Evolutionary conservation across 2,113 vertebrate genomes (phyloP).

Genomic region (Daubentonia madagascariensis): DNA sequence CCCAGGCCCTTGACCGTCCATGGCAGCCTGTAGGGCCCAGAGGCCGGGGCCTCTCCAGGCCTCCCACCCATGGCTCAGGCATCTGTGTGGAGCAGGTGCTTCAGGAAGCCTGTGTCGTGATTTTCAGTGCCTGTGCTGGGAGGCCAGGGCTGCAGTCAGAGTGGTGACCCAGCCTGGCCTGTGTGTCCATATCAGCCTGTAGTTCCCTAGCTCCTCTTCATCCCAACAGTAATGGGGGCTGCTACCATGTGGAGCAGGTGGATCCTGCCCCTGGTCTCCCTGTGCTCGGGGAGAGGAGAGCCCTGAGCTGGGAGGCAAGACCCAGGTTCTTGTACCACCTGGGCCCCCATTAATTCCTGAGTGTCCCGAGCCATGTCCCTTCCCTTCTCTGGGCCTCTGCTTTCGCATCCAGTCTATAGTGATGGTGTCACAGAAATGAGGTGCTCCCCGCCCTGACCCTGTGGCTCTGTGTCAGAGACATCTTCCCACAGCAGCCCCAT

Average conservation of each 20-base stretch:
- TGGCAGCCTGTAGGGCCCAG: neutral
- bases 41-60: neutral
- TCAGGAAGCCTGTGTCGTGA: neutral
- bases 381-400: neutral
- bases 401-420: neutral
- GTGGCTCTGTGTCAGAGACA: neutral
- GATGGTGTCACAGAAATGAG: neutral
- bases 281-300: neutral
- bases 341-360: neutral
- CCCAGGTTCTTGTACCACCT: neutral
- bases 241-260: neutral
- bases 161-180: neutral
- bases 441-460: neutral
- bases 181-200: neutral
- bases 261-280: neutral
- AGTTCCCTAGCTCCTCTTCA: neutral
- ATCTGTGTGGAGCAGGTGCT: neutral
- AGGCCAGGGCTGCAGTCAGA: neutral
- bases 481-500: neutral
- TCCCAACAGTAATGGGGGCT: neutral
- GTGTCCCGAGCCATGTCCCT: accelerated
- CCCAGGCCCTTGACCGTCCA: neutral
- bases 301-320: neutral
- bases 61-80: neutral
- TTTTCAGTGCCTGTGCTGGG: neutral